Conservation (phyloP, 2,113 vertebrate species). For the Dipodomys spectabilis region DNA sequence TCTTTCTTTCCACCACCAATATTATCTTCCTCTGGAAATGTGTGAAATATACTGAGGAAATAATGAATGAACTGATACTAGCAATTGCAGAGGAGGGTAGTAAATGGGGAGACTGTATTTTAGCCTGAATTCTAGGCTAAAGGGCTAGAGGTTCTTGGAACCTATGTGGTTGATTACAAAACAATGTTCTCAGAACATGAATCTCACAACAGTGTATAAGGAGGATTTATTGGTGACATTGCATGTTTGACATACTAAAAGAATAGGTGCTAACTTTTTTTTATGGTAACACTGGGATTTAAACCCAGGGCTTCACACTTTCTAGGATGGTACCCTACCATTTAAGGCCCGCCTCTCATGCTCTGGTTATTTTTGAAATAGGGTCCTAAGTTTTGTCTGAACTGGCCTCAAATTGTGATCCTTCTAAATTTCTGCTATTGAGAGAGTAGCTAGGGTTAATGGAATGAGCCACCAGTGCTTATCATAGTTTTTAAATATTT, state of each 20-base stretch:
- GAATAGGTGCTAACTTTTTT: neutral
- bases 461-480: neutral
- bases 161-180: neutral
- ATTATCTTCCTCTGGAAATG: neutral
- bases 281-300: too few relatives aligned
- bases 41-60: neutral
- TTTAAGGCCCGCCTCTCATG: too few relatives aligned
- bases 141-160: neutral
- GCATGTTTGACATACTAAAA: neutral
- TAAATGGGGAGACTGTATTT: conserved; percentile 25
- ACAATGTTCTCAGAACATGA: neutral
- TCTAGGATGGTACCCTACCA: too few relatives aligned
- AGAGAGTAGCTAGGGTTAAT: too few relatives aligned
- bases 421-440: too few relatives aligned
- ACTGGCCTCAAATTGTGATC: too few relatives aligned
- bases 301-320: too few relatives aligned
- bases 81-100: neutral
- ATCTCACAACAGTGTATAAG: neutral
- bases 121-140: neutral
- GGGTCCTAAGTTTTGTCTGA: too few relatives aligned
- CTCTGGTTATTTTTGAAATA: too few relatives aligned
- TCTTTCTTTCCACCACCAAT: neutral
- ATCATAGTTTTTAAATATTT: neutral
- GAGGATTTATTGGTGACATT: neutral
- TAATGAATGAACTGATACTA: neutral